Evolutionary conservation across 2,113 vertebrate species (phyloP).

Genomic region (Ia io): DNA sequence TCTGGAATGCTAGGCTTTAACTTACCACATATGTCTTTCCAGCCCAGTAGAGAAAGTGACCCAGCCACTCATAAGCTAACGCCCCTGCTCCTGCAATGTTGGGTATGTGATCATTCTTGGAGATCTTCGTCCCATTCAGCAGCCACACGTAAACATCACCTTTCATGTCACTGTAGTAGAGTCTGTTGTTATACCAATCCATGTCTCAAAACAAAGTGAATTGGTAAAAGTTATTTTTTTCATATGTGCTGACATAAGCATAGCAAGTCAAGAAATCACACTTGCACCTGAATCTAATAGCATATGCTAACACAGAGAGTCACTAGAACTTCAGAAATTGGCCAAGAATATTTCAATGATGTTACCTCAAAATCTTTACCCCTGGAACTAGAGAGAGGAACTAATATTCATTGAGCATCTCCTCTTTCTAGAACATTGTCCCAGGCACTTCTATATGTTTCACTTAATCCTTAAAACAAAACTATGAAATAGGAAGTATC

Average conservation of each 20-base stretch:
- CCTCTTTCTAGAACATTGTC: not conserved
- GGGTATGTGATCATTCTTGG: slow-evolving; percentile 56
- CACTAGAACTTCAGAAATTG: not conserved
- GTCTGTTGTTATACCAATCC: slow-evolving; percentile 84
- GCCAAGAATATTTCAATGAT: not conserved
- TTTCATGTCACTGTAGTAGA: slow-evolving; percentile 83
- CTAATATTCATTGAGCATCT: not conserved
- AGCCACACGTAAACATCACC: slow-evolving; percentile 78
- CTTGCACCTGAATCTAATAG: not conserved
- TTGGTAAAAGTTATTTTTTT: slow-evolving; percentile 43
- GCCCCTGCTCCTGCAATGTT: slow-evolving; percentile 75
- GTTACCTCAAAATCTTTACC: not conserved
- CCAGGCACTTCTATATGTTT: not conserved
- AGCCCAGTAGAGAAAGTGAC: slow-evolving; percentile 83
- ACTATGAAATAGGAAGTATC: not conserved
- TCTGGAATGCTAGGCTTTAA: not conserved
- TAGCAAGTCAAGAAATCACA: not conserved
- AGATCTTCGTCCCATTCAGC: slow-evolving; percentile 45
- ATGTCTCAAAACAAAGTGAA: slow-evolving; percentile 78
- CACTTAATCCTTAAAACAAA: not conserved
- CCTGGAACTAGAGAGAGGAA: not conserved
- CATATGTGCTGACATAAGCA: not conserved
- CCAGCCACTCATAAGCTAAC: slow-evolving; percentile 85
- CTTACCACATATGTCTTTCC: slow-evolving; percentile 80
- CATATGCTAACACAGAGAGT: not conserved